A percentile compares a stretch with the other conserved stretches of the same genome.
These are phyloP conservation scores for Nysson spinosus DNA, from an alignment of 2,888 invertebrate species.

Conservation along the genomic window DNA sequence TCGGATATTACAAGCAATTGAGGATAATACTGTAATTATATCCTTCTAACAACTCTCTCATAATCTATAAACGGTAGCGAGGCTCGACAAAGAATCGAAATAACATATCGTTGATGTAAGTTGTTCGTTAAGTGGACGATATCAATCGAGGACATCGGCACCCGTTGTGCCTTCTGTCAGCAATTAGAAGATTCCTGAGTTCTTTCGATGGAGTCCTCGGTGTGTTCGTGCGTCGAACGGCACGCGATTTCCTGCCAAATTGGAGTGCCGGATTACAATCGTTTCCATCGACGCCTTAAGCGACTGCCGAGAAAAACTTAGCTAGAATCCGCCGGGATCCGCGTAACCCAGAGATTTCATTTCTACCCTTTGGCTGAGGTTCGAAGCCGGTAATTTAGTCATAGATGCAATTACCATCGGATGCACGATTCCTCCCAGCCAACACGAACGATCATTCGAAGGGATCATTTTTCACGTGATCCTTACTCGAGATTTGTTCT, in stretches of 20 bases:
- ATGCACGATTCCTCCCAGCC: constrained; percentile 51
- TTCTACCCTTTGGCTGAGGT: constrained; percentile 28
- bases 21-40: too few relatives aligned
- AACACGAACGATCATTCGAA: constrained; percentile 44
- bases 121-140: constrained; percentile 64
- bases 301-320: constrained; percentile 39
- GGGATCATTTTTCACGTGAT: constrained; percentile 13
- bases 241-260: constrained; percentile 68
- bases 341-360: constrained; percentile 20
- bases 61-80: too few relatives aligned
- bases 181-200: constrained; percentile 71
- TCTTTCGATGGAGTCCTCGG: constrained; percentile 42
- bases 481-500: too few relatives aligned
- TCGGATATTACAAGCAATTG: too few relatives aligned
- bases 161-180: constrained; percentile 63
- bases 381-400: constrained; percentile 45
- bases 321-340: constrained; percentile 3
- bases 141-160: constrained; percentile 70
- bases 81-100: constrained; percentile 37
- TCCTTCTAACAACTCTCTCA: too few relatives aligned
- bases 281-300: constrained; percentile 61
- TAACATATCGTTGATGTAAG: constrained; percentile 49
- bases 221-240: constrained; percentile 52
- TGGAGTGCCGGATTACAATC: constrained; percentile 60
- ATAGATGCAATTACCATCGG: constrained; percentile 44